These are phyloP conservation scores for Paracyclopina nana DNA, from an alignment of 1,140 invertebrate species.

Conservation along the genomic window DNA sequence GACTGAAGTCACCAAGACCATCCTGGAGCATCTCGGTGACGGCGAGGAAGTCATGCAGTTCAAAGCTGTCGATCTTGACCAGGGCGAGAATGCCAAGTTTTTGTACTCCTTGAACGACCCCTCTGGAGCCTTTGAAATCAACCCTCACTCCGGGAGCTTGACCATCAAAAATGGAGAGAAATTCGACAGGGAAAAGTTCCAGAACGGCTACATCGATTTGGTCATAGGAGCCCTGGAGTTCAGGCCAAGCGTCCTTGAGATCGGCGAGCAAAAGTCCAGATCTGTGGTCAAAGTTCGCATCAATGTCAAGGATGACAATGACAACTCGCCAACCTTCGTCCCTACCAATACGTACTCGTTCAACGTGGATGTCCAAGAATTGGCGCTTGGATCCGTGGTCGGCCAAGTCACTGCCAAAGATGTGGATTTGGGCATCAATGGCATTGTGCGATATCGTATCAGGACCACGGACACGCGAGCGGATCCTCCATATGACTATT, in stretches of 20 bases:
- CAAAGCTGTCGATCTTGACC: conserved; percentile 1
- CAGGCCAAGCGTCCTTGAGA: not conserved
- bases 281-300: conserved; percentile 41
- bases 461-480: too few species aligned
- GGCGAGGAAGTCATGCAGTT: conserved; percentile 10
- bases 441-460: too few species aligned
- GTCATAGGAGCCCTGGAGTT: not conserved
- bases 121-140: conserved; percentile 2
- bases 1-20: conserved; percentile 13
- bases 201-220: conserved; percentile 8
- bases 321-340: conserved; percentile 77
- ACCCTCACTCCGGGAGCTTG: not conserved
- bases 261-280: not conserved
- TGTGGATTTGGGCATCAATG: too few species aligned
- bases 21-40: conserved; percentile 16
- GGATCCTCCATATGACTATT: too few species aligned
- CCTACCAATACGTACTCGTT: too few species aligned
- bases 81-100: not conserved
- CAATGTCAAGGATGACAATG: conserved; percentile 84
- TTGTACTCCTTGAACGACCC: conserved; percentile 4
- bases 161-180: not conserved
- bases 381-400: too few species aligned
- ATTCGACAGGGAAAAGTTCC: not conserved
- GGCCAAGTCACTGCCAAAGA: too few species aligned
- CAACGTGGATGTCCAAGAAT: too few species aligned